Conservation (phyloP, 2,113 vertebrate genomes). For the Nesoenas mayeri region DNA sequence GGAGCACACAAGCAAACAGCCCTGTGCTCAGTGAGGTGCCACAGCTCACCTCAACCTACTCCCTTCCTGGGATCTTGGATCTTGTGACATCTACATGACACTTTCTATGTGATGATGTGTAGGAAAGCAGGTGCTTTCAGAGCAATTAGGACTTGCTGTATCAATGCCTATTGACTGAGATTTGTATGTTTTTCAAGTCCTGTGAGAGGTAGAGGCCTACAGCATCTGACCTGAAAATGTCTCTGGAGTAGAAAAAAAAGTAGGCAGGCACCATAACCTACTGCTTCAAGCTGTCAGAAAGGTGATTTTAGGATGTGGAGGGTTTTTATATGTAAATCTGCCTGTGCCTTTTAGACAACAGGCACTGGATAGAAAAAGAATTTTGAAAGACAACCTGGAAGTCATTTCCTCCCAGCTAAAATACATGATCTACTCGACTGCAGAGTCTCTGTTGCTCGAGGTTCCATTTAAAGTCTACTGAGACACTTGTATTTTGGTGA, state of each 20-base stretch:
- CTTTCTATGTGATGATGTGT: neutral
- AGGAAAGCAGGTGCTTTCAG: neutral
- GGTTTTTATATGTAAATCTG: neutral
- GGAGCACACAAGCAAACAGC: fast-evolving
- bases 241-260: neutral
- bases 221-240: neutral
- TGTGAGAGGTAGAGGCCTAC: neutral
- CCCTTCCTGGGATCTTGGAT: neutral
- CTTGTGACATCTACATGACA: neutral
- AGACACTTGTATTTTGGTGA: slow-evolving; percentile 1
- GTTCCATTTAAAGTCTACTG: slow-evolving; percentile 53
- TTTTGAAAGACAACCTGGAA: neutral
- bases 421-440: neutral
- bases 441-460: neutral
- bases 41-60: neutral
- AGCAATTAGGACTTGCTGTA: neutral
- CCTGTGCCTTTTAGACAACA: neutral
- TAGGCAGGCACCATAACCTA: neutral
- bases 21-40: neutral
- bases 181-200: neutral
- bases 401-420: neutral
- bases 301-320: neutral
- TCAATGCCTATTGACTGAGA: neutral
- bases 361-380: neutral
- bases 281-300: neutral